Percentiles rank a stretch among this genome's conserved stretches.
These are phyloP conservation scores for Tigriopus californicus DNA, from an alignment of 2,888 invertebrate genomes.

Conservation along the genomic window DNA sequence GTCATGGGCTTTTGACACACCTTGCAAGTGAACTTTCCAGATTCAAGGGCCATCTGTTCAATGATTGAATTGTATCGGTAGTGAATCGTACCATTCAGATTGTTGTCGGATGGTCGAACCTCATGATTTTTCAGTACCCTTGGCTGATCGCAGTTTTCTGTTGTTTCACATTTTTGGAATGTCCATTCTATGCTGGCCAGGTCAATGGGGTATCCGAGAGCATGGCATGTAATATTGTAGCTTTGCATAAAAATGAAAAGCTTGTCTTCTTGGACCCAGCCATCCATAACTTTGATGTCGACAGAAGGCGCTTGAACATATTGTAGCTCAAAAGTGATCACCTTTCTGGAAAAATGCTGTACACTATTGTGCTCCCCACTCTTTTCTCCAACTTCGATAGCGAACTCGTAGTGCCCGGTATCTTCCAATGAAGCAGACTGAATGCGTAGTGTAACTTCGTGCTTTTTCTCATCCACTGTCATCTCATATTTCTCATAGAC, in stretches of 20 bases:
- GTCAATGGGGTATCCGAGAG: slow-evolving; percentile 5
- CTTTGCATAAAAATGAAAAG: neutral
- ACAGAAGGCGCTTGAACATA: neutral
- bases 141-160: no score
- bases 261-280: neutral
- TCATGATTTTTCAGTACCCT: neutral
- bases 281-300: neutral
- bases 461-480: neutral
- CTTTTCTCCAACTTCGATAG: neutral
- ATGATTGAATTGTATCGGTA: neutral
- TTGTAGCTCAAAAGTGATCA: neutral
- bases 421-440: neutral
- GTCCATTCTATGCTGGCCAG: neutral
- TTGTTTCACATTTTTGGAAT: neutral
- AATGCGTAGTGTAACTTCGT: neutral
- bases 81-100: neutral
- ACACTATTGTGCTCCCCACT: neutral
- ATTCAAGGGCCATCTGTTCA: neutral
- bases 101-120: neutral
- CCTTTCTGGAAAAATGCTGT: neutral
- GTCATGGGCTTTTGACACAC: neutral
- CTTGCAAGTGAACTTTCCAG: neutral
- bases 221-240: neutral
- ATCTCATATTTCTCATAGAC: neutral
- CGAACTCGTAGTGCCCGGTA: neutral